A percentile compares a stretch with the other conserved stretches of the same genome.
Evolutionary conservation across 2,888 invertebrate species (phyloP).

Genomic region (Synergus japonicus): DNA sequence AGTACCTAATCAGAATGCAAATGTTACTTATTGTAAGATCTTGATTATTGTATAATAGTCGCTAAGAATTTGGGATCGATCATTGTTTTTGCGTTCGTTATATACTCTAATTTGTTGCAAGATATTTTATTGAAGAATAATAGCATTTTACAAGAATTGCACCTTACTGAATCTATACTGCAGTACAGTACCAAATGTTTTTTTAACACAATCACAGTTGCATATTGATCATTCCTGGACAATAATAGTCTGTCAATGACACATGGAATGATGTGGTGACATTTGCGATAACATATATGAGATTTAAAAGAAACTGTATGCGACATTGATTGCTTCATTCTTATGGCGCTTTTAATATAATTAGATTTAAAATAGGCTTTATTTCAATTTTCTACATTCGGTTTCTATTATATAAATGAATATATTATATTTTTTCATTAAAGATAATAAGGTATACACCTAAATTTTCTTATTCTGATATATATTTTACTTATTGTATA

Average conservation of each 20-base stretch:
- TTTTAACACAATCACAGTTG: neutral
- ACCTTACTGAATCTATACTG: neutral
- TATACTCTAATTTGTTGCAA: neutral
- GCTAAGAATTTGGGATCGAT: neutral
- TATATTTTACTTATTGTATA: neutral
- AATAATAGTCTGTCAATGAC: constrained; percentile 29
- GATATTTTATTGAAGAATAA: neutral
- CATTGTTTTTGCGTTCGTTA: neutral
- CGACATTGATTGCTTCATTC: constrained; percentile 29
- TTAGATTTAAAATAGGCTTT: neutral
- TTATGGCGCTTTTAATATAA: neutral
- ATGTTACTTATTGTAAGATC: neutral
- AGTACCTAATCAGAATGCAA: neutral
- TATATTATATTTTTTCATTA: neutral
- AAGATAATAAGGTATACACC: neutral
- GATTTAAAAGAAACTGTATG: constrained; percentile 9
- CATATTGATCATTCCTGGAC: constrained; percentile 17
- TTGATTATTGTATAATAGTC: neutral
- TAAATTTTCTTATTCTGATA: no score
- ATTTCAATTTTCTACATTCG: no score
- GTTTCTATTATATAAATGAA: neutral
- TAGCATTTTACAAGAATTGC: neutral
- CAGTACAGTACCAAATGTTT: neutral
- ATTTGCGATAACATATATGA: constrained; percentile 7
- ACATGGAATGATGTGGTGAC: constrained; percentile 21